Conservation (phyloP, 2,888 invertebrate species). For the Margaritifera margaritifera region DNA sequence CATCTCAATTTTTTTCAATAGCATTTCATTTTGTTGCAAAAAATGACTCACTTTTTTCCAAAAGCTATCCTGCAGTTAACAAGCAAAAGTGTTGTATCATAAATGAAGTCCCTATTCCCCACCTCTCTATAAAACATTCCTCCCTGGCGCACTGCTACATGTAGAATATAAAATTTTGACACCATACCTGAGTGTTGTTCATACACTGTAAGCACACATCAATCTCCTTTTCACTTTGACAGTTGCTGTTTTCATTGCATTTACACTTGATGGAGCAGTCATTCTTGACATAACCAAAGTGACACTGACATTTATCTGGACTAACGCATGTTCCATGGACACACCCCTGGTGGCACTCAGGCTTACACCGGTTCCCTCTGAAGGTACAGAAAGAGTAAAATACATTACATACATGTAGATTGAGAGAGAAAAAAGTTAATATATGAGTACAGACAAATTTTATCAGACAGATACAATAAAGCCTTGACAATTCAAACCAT, state of each 20-base stretch:
- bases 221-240: conserved; percentile 84
- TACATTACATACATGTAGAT: background rate
- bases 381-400: no score
- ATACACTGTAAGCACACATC: conserved; percentile 88
- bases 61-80: no score
- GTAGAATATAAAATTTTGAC: no score
- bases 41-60: no score
- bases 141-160: conserved; percentile 26
- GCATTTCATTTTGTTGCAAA: no score
- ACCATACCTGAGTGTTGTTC: conserved; percentile 88
- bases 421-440: background rate
- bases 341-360: conserved; percentile 72
- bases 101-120: no score
- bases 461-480: background rate
- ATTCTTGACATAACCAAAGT: conserved; percentile 95
- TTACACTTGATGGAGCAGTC: conserved; percentile 95
- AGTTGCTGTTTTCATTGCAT: conserved; percentile 95
- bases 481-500: no score
- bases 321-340: conserved; percentile 69
- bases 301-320: conserved; percentile 80
- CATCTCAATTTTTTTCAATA: no score
- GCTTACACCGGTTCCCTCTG: conserved; percentile 59
- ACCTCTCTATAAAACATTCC: background rate
- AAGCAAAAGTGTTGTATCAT: no score
- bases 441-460: no score